Evolutionary conservation across 2,888 invertebrate genomes (phyloP).

Genomic region (Oscheius sp.): DNA sequence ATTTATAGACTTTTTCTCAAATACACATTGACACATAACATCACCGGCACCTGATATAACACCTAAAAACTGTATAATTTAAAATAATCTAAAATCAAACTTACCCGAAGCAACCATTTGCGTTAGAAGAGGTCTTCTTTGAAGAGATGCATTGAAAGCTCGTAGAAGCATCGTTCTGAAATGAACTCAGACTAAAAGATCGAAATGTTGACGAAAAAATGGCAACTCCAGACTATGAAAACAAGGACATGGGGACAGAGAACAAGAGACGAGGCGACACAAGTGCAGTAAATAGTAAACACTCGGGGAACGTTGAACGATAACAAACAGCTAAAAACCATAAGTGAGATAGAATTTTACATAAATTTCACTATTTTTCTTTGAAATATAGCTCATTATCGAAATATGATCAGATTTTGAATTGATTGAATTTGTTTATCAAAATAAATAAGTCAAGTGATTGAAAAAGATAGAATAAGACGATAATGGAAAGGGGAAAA

Average conservation of each 20-base stretch:
- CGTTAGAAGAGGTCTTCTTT: conserved; percentile 37
- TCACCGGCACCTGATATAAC: conserved; percentile 62
- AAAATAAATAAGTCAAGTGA: too few species aligned
- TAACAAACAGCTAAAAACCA: not conserved
- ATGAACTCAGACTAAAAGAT: not conserved
- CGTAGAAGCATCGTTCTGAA: conserved; percentile 27
- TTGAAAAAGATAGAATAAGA: too few species aligned
- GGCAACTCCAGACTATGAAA: not conserved
- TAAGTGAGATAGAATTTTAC: too few species aligned
- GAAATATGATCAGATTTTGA: too few species aligned
- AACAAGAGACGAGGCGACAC: not conserved
- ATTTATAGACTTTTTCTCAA: conserved; percentile 39
- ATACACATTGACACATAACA: conserved; percentile 56
- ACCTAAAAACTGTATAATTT: conserved; percentile 39
- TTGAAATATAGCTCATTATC: too few species aligned
- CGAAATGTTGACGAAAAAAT: conserved; percentile 1
- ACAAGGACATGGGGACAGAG: not conserved
- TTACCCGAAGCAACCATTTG: conserved; percentile 42
- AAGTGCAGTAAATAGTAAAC: not conserved
- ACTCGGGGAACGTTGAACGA: not conserved
- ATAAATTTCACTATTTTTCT: too few species aligned
- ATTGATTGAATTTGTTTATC: too few species aligned
- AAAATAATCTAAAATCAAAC: not conserved
- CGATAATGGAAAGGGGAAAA: too few species aligned
- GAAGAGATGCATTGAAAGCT: conserved; percentile 36